Base-by-base conservation (phyloP, 2,888 invertebrate genomes). In the Formica aserva region DNA sequence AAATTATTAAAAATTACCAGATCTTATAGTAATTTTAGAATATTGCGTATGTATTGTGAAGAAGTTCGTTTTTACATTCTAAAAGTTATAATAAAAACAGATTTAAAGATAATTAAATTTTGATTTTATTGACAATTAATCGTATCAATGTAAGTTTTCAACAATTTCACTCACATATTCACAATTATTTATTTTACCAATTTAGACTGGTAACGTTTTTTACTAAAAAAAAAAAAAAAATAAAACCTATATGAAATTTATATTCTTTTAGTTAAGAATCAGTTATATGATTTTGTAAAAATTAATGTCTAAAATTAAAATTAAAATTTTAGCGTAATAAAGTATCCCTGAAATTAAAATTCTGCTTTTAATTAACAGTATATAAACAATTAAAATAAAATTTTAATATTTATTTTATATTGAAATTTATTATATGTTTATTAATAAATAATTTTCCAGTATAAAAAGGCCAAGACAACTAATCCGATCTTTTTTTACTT, bases 301-400 rank as follows among this genome's bases (percentile, higher is more conserved):
- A 41, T 57, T 57, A 48, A 48, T 45, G 3, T 45, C 15, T 0
- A 45, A 45, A 45, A 45, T 45, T 45, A 45, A 45, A 45, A 15
- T 15, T 45, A 45, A 45, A 45, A 15, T 45, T 11, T 38, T 35
- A 8, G 9, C 13, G 26, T 29, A 38, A 67, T 29, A 18, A 55
- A 41, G 22, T 69, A 67, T 15, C 13, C 29, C 15, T 26, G 5
- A 78, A 41, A 41, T 9, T 22, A 22, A 52, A 38, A 29, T 29
- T 29, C 6, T 11, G 1, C 15, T 22, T 77, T 67, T 69, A 57
- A 78, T 69, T 69, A 57, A 32, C 6, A 32, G 4, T n/a, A 77
- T 45, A 45, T 38, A 8, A 13, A 13, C 13, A 45, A 71, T 3
- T 41, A 69, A 41, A 22, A 15, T 35, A 32, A 57, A 71, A 78